phyloP scores from a whole-genome alignment of 2,113 vertebrate genomes.

The Cyphomyrus discorhynchus region DNA sequence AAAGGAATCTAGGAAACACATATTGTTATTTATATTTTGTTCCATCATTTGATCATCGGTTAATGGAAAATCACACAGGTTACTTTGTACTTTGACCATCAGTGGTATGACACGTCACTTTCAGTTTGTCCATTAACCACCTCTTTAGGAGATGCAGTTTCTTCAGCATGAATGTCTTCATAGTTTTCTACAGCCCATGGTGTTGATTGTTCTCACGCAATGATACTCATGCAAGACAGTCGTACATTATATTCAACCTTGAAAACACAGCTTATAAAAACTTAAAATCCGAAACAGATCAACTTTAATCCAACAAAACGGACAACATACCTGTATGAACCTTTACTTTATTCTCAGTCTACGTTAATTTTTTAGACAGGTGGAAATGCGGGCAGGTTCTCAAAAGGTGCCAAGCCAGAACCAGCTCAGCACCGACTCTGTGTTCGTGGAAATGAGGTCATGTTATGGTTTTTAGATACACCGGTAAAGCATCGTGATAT shows the following conservation, averaged over 20 bases:
- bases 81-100: not conserved
- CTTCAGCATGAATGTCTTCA: not conserved
- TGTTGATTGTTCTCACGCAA: not conserved
- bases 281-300: too few species aligned
- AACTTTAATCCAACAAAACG: too few species aligned
- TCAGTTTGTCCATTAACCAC: not conserved
- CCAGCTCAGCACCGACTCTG: too few species aligned
- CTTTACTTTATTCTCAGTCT: too few species aligned
- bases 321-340: too few species aligned
- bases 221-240: not conserved
- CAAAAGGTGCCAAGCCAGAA: too few species aligned
- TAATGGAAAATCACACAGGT: not conserved
- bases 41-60: not conserved
- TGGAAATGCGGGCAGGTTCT: too few species aligned
- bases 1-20: not conserved
- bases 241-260: not conserved
- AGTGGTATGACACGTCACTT: not conserved
- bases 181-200: too few species aligned
- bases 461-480: not conserved
- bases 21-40: not conserved
- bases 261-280: not conserved
- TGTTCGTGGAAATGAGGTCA: not conserved
- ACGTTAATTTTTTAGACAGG: too few species aligned
- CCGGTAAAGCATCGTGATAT: too few species aligned
- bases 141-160: not conserved